Base-by-base conservation (phyloP, 2,888 invertebrate genomes). In the Pocota personata region DNA sequence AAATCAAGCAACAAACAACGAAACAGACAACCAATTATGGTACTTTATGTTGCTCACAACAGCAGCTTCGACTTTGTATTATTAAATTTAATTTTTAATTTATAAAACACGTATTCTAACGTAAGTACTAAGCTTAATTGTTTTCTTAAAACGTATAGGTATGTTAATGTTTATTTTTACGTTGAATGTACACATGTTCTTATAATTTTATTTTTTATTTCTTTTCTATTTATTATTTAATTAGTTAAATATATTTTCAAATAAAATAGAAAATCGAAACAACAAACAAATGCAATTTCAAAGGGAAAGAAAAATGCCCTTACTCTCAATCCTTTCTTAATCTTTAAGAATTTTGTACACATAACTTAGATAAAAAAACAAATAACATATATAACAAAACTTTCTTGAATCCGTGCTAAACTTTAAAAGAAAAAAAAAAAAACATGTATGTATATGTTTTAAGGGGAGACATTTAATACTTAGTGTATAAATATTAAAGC, bases 291-390 rank as follows among this genome's bases (percentile, higher is more conserved):
- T 35, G 43, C 16, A 55, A 67, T 37, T 50, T 58, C 32, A 60
- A 66, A 50, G 57, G 27, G 30, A 48, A 55, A 21, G n/a, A 35
- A 19, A 40, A 32, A 64, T 58, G n/a, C 66, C 52, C 37, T 58
- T 40, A 64, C 16, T 58, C 46, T 58, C 46, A 72, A 79, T 62
- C 32, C 50, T 62, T 60, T 73, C 62, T 73, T 67, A 67, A 69
- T 52, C n/a, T 48, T 21, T 78, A 67, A 83, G 83, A 73, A 75
- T 84, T 84, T 75, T 84, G 57, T 77, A 78, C 69, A 78, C 62
- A 69, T 46, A 58, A 40, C 24, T 50, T 40, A 72, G 55, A 58
- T 48, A 40, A 16, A 72, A 43, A 66, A n/a, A n/a, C n/a, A n/a
- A n/a, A n/a, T n/a, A 57, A 58, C 37, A 62, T 2, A 8, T 19